Evolutionary conservation across 1,140 invertebrate species (phyloP), one percentile per base, ranked within the genome.

Genomic region (Palaemon carinicauda): DNA sequence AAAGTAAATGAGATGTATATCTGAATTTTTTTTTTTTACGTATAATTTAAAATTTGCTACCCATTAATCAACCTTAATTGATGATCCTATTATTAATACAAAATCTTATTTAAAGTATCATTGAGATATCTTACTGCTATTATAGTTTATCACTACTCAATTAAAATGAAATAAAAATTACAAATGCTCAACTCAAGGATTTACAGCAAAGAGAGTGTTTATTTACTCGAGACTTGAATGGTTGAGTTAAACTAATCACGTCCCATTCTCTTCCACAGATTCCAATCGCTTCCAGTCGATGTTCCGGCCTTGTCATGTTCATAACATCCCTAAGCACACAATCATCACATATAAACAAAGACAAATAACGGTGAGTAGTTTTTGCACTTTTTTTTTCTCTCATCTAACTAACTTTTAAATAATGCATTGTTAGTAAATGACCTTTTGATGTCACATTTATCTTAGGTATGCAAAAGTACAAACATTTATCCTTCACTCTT

Each of bases 241-340:
- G 7, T 7, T 41, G 24, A 27, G 24, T 29, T 15, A 19, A 69
- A 24, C 29, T 27, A 65, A 65, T 29, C 24, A 31, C 15, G 0
- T 1, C 27, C 14, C 24, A 29, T 27, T 33, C 21, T 24, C 5
- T 53, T 19, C 51, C 78, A n/a, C 78, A 80, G 78, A 80, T 56
- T 80, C 78, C 54, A 56, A 53, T 56, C 78, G 78, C 78, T 80
- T 80, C 78, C 78, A 80, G 51, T 80, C 78, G 24, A 80, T 80
- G 78, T 80, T 80, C 53, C 51, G 78, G 27, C 78, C 78, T 10
- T 80, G 78, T 53, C 52, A 53, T 12, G 24, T 80, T 0, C 78
- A 80, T 10, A 80, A 31, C 31, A 27, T 80, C 14, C 52, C 21
- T 17, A 80, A 80, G 29, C 33, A 60, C 27, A 80, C 78, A 12